phyloP scores from a whole-genome alignment of 2,888 invertebrate genomes.

The Dynastes grantii region DNA sequence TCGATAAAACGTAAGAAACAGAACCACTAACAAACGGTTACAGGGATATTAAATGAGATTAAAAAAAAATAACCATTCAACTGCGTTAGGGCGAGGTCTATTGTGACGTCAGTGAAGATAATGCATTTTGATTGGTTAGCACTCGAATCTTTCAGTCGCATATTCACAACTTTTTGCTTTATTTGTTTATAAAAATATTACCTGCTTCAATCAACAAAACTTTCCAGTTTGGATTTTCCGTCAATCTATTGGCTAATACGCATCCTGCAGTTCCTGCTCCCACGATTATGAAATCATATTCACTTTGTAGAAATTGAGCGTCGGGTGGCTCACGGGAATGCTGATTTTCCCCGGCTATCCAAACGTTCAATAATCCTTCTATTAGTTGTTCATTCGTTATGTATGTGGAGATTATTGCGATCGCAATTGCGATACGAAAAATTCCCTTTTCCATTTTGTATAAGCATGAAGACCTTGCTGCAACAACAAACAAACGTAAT shows the following conservation, averaged over 20 bases:
- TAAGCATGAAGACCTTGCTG: neutral
- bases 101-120: too few species aligned
- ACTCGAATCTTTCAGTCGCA: too few species aligned
- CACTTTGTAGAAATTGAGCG: constrained; percentile 70
- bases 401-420: neutral
- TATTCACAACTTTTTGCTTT: neutral
- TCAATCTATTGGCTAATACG: constrained; percentile 81
- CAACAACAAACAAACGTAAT: too few species aligned
- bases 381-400: constrained; percentile 61
- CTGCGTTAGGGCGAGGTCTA: too few species aligned
- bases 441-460: neutral
- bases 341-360: constrained; percentile 73
- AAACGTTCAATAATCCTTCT: constrained; percentile 73
- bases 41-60: too few species aligned
- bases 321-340: constrained; percentile 74
- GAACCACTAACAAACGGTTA: too few species aligned
- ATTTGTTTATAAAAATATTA: constrained; percentile 55
- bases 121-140: too few species aligned
- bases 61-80: too few species aligned
- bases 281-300: constrained; percentile 85
- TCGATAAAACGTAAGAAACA: too few species aligned
- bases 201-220: constrained; percentile 84
- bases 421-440: neutral
- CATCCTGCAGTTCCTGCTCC: constrained; percentile 89
- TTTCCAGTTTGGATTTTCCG: constrained; percentile 80